phyloP scores from a whole-genome alignment of 2,888 invertebrate species.

The Mimachlamys varia region DNA sequence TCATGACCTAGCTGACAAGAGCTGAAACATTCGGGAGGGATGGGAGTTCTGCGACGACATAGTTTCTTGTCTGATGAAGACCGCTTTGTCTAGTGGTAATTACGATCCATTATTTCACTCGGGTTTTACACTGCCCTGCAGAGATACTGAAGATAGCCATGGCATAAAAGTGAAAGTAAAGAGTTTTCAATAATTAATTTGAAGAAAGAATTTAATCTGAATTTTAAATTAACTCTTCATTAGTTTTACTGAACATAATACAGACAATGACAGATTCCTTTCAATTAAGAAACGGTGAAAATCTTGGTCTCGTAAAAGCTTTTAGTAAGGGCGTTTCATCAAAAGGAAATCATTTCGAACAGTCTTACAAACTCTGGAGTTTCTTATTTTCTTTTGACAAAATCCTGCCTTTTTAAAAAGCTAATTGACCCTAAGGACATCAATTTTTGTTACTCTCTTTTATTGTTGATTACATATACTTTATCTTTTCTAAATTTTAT shows the following conservation, averaged over 20 bases:
- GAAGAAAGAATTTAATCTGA: constrained; percentile 8
- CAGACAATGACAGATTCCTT: neutral
- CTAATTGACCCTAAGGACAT: too few species aligned
- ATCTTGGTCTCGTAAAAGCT: neutral
- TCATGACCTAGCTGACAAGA: neutral
- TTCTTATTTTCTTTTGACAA: neutral
- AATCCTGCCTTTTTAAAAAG: neutral
- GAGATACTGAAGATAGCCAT: neutral
- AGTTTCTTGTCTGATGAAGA: neutral
- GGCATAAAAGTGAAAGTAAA: neutral
- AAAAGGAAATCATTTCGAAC: neutral
- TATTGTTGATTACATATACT: too few species aligned
- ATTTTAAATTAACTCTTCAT: constrained; percentile 5
- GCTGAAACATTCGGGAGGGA: neutral
- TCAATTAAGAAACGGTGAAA: neutral
- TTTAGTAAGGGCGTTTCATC: neutral
- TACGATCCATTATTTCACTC: neutral
- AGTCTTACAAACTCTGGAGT: neutral
- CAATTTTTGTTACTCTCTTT: too few species aligned
- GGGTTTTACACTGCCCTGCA: neutral
- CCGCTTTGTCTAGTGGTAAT: neutral
- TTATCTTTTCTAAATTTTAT: too few species aligned
- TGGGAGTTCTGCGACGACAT: neutral
- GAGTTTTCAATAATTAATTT: constrained; percentile 29
- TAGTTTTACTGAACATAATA: neutral